A percentile compares a stretch with the other conserved stretches of the same genome.
These are phyloP conservation scores for Stenchaetothrips biformis DNA, from an alignment of 2,888 invertebrate genomes.

Conservation along the genomic window DNA sequence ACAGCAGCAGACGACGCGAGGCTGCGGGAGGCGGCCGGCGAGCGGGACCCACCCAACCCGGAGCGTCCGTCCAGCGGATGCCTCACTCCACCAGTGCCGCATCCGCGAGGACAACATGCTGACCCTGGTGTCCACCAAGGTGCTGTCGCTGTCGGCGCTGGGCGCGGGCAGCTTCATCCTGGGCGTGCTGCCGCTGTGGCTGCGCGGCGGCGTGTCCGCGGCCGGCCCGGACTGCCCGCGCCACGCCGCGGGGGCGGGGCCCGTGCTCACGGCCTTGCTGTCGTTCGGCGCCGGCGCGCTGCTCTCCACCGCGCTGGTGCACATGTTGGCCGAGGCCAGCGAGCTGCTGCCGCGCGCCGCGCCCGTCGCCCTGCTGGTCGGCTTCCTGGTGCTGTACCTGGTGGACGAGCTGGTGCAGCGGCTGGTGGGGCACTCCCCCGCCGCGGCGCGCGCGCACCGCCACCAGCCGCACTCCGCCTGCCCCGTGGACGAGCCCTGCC, in stretches of 20 bases:
- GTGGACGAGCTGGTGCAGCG: constrained; percentile 66
- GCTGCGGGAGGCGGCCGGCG: too few relatives aligned
- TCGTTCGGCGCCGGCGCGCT: constrained; percentile 80
- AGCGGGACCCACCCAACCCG: too few relatives aligned
- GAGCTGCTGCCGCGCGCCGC: constrained; percentile 55
- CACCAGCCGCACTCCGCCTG: constrained; percentile 28
- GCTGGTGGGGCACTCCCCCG: background rate
- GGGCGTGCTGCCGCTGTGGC: constrained; percentile 46
- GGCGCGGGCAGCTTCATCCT: background rate
- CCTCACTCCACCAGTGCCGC: background rate
- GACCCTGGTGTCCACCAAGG: background rate
- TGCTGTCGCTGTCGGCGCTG: background rate
- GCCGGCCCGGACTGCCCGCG: constrained; percentile 58
- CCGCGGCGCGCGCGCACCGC: constrained; percentile 32
- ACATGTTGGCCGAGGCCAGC: constrained; percentile 76
- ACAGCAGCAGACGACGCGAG: too few relatives aligned
- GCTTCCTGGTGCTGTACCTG: constrained; percentile 67
- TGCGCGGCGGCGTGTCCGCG: constrained; percentile 62
- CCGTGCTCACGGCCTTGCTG: constrained; percentile 59
- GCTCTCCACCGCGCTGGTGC: constrained; percentile 68
- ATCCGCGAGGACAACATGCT: background rate
- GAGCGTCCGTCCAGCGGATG: too few relatives aligned
- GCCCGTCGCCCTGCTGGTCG: constrained; percentile 61
- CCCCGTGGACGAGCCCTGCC: constrained; percentile 15
- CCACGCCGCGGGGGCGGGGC: constrained; percentile 48